These are phyloP conservation scores for Aepyceros melampus DNA, from an alignment of 2,113 vertebrate species.

Conservation along the genomic window DNA sequence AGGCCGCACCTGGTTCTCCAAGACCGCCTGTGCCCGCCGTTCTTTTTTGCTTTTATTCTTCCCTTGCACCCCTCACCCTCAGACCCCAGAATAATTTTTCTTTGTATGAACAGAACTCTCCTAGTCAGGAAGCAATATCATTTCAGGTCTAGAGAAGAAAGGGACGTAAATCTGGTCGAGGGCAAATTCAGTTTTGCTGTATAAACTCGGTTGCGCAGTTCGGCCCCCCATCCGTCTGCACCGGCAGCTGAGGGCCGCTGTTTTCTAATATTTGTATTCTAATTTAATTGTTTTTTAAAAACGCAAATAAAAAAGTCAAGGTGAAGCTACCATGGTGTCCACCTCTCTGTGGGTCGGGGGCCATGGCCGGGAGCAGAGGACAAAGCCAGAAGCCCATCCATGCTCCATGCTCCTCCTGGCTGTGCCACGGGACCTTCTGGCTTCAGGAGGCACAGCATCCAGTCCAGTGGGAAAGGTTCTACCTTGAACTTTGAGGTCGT, in stretches of 20 bases:
- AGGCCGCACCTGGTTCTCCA: background rate
- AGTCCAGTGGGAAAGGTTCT: too few relatives aligned
- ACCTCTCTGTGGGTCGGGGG: conserved; percentile 59
- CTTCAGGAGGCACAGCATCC: background rate
- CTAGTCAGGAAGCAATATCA: conserved; percentile 78
- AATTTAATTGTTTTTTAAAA: conserved; percentile 85
- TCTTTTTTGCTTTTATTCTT: background rate
- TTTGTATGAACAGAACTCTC: conserved; percentile 10
- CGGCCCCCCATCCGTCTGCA: conserved; percentile 30
- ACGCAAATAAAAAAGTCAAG: conserved; percentile 73
- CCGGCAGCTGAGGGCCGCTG: conserved; percentile 63
- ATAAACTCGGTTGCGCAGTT: conserved; percentile 55
- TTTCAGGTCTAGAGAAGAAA: conserved; percentile 70
- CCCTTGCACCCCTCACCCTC: background rate
- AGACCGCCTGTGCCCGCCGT: background rate
- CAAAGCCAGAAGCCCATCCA: background rate
- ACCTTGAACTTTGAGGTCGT: fast-evolving
- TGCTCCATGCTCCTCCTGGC: conserved; percentile 57
- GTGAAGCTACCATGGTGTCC: conserved; percentile 62
- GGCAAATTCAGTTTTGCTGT: conserved; percentile 64
- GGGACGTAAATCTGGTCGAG: conserved; percentile 43
- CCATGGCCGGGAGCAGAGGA: background rate
- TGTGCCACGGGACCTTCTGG: conserved; percentile 58
- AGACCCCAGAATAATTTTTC: background rate
- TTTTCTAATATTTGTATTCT: conserved; percentile 82